Percentiles rank a stretch among this genome's conserved stretches.
Evolutionary conservation across 2,113 vertebrate species (phyloP).

Genomic region (Prolemur simus): DNA sequence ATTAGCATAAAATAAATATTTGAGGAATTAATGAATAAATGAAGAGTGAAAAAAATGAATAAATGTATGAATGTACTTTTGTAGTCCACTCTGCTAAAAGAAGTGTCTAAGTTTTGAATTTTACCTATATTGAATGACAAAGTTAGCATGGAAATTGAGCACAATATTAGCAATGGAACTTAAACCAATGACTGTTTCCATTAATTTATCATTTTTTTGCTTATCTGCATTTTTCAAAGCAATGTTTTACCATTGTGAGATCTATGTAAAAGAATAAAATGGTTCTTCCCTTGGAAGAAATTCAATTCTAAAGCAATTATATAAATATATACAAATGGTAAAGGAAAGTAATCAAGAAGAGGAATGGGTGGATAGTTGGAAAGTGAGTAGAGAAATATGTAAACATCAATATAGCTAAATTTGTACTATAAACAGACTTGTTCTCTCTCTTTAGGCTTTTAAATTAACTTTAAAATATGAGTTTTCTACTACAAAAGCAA

Average conservation of each 20-base stretch:
- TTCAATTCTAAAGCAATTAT: not conserved
- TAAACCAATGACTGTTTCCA: not conserved
- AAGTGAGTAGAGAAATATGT: not conserved
- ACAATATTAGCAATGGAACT: not conserved
- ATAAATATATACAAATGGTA: not conserved
- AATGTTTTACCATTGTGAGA: not conserved
- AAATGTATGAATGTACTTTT: not conserved
- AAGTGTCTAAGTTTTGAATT: not conserved
- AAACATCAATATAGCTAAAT: not conserved
- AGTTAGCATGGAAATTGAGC: not conserved
- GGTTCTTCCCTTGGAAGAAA: not conserved
- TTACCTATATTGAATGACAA: not conserved
- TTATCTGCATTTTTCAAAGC: not conserved
- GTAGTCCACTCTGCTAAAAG: not conserved
- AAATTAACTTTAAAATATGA: not conserved
- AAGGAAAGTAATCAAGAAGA: not conserved
- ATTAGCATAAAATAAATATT: not conserved
- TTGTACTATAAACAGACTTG: not conserved
- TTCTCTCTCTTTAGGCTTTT: not conserved
- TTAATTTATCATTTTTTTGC: not conserved
- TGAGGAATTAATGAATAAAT: not conserved
- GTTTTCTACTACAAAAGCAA: not conserved
- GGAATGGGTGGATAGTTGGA: not conserved
- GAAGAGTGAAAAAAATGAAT: not conserved
- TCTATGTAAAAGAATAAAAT: not conserved